Conservation (phyloP, 2,797 vertebrate genomes). For the Chrosomus eos region DNA sequence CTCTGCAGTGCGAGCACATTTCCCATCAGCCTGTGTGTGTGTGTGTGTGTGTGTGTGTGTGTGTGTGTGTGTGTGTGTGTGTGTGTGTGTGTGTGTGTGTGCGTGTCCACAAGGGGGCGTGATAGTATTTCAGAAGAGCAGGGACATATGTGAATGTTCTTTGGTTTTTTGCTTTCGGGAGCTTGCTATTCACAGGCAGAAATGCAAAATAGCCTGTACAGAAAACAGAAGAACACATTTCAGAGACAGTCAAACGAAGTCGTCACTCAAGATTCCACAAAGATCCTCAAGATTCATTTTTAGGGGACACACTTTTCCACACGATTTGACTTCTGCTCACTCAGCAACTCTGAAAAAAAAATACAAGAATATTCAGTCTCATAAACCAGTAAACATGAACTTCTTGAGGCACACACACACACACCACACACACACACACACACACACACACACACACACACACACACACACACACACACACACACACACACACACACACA, state of each 20-base stretch:
- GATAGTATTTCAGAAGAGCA: background rate
- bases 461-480: background rate
- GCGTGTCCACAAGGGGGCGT: background rate
- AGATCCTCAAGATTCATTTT: constrained; percentile 21
- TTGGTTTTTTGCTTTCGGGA: constrained; percentile 42
- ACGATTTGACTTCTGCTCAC: constrained; percentile 40
- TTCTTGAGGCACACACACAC: background rate
- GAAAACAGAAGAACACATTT: background rate
- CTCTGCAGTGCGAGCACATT: background rate
- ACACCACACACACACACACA: background rate
- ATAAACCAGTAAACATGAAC: background rate
- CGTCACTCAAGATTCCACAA: constrained; percentile 29
- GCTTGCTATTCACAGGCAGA: constrained; percentile 53
- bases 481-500: background rate
- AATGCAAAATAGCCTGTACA: constrained; percentile 14
- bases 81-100: background rate
- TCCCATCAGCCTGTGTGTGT: background rate
- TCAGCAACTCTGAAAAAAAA: constrained; percentile 63
- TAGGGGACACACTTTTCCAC: background rate
- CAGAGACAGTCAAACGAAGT: constrained; percentile 5
- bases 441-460: background rate
- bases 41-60: too few relatives aligned
- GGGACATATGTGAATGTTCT: background rate
- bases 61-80: background rate
- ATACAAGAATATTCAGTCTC: background rate